Evolutionary conservation across 2,797 vertebrate species (phyloP), one percentile per base, ranked within the genome.

Genomic region (Morelia viridis): DNA sequence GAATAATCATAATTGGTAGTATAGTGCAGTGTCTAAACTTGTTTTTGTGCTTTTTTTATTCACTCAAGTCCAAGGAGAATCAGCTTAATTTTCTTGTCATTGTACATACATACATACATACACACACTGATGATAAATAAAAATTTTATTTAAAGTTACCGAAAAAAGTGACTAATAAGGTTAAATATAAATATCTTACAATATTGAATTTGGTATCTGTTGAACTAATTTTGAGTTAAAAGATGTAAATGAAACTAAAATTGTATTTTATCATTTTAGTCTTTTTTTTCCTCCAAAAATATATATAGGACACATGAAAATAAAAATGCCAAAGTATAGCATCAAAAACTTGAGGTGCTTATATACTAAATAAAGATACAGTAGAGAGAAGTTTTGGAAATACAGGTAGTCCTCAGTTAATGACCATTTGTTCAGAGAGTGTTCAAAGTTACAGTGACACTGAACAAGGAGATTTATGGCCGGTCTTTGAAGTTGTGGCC

Each of bases 51-150:
- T 56, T 28, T 4, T 53, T 92, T 0, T 19, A 28, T 61, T 35
- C 12, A 85, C 56, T 19, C 89, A 65, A 87, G 31, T 35, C 10
- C 62, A 61, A 35, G 35, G 58, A 86, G 88, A 94, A 91, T n/a
- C 64, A 87, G 15, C 5, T 17, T 13, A 60, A 24, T 88, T 90
- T 62, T 90, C 61, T 92, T 64, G 13, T 6, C 26, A 71, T 35
- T 10, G 50, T 53, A 53, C 6, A 11, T 13, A 1, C 71, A 46
- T n/a, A 28, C 13, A 1, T 2, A 5, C 11, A 88, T 90, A 91
- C 46, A 12, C 65, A 76, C 50, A 31, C 41, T 50, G 10, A 89
- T 24, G 85, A 13, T 31, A 92, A 61, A 68, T 85, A 13, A 85
- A 46, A 84, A 84, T n/a, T 88, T 62, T 41, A 2, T 91, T 31